A percentile compares a stretch with the other conserved stretches of the same genome.
phyloP scores from a whole-genome alignment of 2,113 vertebrate species.

The Mesoclemmys tuberculata region DNA sequence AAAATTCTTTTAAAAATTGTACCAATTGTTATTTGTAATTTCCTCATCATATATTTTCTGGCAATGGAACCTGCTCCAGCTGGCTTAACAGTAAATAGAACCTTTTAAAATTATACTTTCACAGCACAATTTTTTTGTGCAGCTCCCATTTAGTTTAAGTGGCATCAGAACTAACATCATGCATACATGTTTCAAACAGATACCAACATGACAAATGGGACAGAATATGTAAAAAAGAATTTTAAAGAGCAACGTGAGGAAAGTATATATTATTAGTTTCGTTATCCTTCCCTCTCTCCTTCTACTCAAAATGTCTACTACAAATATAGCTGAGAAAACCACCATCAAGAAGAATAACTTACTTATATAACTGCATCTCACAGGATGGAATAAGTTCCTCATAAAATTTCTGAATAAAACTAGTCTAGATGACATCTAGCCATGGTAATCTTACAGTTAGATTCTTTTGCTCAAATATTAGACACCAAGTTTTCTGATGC shows the following conservation, averaged over 20 bases:
- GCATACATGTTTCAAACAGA: background rate
- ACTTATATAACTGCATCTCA: background rate
- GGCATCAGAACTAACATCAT: background rate
- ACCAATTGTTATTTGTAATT: background rate
- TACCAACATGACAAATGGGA: background rate
- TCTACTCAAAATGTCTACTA: background rate
- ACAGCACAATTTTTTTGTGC: background rate
- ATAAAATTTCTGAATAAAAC: background rate
- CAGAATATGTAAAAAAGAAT: background rate
- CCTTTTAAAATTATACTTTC: background rate
- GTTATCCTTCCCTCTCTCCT: background rate
- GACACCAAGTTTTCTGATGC: background rate
- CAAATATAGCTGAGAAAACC: rapidly evolving
- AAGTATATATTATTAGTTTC: background rate
- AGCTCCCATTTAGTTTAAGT: background rate
- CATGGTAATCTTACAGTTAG: background rate
- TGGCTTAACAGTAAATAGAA: background rate
- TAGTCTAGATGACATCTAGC: background rate
- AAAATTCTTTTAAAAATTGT: background rate
- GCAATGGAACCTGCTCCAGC: background rate
- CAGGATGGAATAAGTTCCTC: background rate
- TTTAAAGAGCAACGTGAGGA: background rate
- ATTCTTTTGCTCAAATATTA: background rate
- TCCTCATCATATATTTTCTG: background rate
- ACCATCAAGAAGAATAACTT: background rate